Conservation (phyloP, 2,888 invertebrate genomes). For the Campoplex capitator region DNA sequence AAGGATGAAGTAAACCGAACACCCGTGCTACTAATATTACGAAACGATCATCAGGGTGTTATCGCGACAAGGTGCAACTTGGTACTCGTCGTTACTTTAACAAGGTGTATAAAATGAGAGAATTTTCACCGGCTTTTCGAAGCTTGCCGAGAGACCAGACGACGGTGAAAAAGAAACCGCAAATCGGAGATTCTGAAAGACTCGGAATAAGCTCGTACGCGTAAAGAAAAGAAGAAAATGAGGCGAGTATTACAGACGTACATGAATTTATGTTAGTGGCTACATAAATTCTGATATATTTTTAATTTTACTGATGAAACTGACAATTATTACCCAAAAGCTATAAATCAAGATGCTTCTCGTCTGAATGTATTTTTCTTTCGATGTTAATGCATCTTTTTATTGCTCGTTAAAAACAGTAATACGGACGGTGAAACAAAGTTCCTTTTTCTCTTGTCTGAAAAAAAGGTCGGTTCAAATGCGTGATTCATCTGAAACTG, state of each 20-base stretch:
- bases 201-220: slow-evolving; percentile 25
- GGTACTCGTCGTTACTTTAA: slow-evolving; percentile 25
- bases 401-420: background rate
- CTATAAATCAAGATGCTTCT: background rate
- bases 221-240: slow-evolving; percentile 42
- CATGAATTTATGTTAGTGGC: background rate
- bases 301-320: background rate
- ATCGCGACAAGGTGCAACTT: slow-evolving; percentile 4
- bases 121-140: slow-evolving; percentile 33
- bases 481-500: background rate
- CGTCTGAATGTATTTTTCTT: background rate
- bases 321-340: background rate
- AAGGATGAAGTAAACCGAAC: slow-evolving; percentile 38
- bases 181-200: slow-evolving; percentile 57
- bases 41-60: background rate
- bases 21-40: slow-evolving; percentile 46
- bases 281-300: background rate
- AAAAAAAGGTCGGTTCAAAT: background rate
- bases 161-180: slow-evolving; percentile 48
- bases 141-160: slow-evolving; percentile 45
- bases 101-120: slow-evolving; percentile 48
- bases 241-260: slow-evolving; percentile 49
- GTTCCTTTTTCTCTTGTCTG: background rate
- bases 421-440: background rate
- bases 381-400: background rate